Conservation (phyloP, 30 jellyfish, hydroid and myxozoan species). For the Pelagia noctiluca region DNA sequence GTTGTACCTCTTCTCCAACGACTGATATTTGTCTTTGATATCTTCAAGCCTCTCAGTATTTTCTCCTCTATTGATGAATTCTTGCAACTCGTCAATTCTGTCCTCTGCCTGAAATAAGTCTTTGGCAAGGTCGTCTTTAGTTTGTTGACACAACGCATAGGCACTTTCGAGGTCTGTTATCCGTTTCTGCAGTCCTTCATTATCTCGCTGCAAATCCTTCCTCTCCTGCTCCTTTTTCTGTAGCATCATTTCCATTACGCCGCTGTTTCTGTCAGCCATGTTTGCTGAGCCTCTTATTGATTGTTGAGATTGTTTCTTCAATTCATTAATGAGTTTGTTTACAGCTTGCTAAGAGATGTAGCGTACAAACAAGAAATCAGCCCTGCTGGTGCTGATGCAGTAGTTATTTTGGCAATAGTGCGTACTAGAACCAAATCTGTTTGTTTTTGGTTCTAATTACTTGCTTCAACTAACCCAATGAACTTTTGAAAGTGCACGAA, state of each 20-base stretch:
- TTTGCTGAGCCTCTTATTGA: background rate
- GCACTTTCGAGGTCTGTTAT: slow-evolving; percentile 62
- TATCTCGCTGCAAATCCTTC: slow-evolving; percentile 59
- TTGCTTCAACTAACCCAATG: too few relatives aligned
- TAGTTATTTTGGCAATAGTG: too few relatives aligned
- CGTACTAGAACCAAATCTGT: too few relatives aligned
- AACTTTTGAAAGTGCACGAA: too few relatives aligned
- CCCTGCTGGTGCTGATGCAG: too few relatives aligned
- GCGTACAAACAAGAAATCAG: too few relatives aligned
- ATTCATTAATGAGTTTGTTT: too few relatives aligned
- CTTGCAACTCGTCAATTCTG: slow-evolving; percentile 67
- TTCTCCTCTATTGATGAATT: slow-evolving; percentile 31
- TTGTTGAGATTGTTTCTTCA: background rate
- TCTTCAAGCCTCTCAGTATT: slow-evolving; percentile 44
- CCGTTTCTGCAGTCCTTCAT: slow-evolving; percentile 52
- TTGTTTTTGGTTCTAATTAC: too few relatives aligned
- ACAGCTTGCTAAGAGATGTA: too few relatives aligned
- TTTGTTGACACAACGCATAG: slow-evolving; percentile 43
- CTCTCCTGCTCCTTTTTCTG: slow-evolving; percentile 66
- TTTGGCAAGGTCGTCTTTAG: slow-evolving; percentile 72
- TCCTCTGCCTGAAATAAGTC: slow-evolving; percentile 75
- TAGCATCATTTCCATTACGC: slow-evolving; percentile 71
- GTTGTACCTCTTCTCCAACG: slow-evolving; percentile 46
- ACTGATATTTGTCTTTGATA: slow-evolving; percentile 30
- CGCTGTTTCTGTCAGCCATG: slow-evolving; percentile 62